These are phyloP conservation scores for Nannoperca australis DNA, from an alignment of 2,797 vertebrate species.

Conservation along the genomic window DNA sequence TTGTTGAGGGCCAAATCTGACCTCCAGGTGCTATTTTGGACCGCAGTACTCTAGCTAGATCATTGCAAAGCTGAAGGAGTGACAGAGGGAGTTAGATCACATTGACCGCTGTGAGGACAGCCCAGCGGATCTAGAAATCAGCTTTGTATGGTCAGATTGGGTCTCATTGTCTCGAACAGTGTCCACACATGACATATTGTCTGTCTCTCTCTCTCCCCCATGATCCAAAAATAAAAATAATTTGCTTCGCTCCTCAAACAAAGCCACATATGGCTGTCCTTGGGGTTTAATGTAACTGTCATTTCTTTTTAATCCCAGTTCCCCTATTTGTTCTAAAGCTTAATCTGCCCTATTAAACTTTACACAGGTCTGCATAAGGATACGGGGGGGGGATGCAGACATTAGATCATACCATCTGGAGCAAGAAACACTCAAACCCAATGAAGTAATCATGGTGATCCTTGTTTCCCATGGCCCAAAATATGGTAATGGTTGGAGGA, in stretches of 20 bases:
- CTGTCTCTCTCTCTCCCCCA: constrained; percentile 43
- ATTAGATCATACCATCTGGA: constrained; percentile 73
- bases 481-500: constrained; percentile 22
- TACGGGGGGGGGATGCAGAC: constrained; percentile 43
- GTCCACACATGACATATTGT: constrained; percentile 47
- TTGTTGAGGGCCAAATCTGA: constrained; percentile 23
- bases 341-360: constrained; percentile 64
- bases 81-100: constrained; percentile 21
- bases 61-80: constrained; percentile 4
- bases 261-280: constrained; percentile 44
- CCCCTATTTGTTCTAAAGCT: constrained; percentile 34
- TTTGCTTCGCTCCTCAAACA: constrained; percentile 34
- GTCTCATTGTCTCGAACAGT: constrained; percentile 43
- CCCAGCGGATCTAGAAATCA: constrained; percentile 14
- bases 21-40: constrained; percentile 30
- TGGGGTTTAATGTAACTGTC: constrained; percentile 48
- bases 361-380: constrained; percentile 52
- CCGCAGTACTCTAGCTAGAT: constrained; percentile 13
- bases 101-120: constrained; percentile 17
- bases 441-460: constrained; percentile 48
- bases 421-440: constrained; percentile 51
- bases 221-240: constrained; percentile 65
- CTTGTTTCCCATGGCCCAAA: constrained; percentile 42
- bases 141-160: constrained; percentile 16
- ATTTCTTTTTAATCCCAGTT: constrained; percentile 62